Base-by-base conservation (phyloP, 37 sponge, comb jelly and placozoan genomes). In the Corticium candelabrum region DNA sequence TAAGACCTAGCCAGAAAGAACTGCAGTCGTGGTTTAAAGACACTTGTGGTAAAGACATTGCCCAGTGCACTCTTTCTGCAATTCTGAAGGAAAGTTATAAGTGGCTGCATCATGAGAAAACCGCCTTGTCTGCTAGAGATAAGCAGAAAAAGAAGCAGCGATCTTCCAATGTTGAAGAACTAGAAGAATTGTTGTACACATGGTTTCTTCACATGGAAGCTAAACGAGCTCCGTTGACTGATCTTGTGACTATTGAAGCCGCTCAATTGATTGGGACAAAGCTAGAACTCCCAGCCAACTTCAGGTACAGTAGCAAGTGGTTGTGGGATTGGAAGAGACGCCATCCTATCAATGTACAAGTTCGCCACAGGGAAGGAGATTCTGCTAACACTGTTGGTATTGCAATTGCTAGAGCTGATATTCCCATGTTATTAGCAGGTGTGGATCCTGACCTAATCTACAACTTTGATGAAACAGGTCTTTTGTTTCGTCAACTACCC, bases 381-480 rank as follows among this genome's bases (percentile, higher is more conserved):
- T 5, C 5, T 43, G 56, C 11, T 5, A 43, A 43, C 56, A 5
- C 5, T 5, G 56, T 11, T 43, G 56, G 56, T 11, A 11, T 43
- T 43, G 56, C 5, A 5, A 43, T 43, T 43, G 56, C 56, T 43
- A 5, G 56, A 11, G 11, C 5, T 21, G 56, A 43, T 5, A 5
- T 43, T 11, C 56, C 56, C 5, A 11, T 21, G 11, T 5, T 43
- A 21, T 11, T 43, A 5, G 56, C 56, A 21, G 56, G 56, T 43
- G 56, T 43, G 11, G 56, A 43, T 21, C 56, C 11, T 5, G 56
- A 43, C 56, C 5, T 43, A 11, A 11, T 43, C 11, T 43, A 43
- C 56, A 43, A 43, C n/a, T 43, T 43, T 43, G 56, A 43, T 43
- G 56, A 43, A 43, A 43, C 56, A 21, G 56, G 56, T 43, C 56